These are phyloP conservation scores for Esperia sulphurella DNA, from an alignment of 2,888 invertebrate genomes.

Conservation along the genomic window DNA sequence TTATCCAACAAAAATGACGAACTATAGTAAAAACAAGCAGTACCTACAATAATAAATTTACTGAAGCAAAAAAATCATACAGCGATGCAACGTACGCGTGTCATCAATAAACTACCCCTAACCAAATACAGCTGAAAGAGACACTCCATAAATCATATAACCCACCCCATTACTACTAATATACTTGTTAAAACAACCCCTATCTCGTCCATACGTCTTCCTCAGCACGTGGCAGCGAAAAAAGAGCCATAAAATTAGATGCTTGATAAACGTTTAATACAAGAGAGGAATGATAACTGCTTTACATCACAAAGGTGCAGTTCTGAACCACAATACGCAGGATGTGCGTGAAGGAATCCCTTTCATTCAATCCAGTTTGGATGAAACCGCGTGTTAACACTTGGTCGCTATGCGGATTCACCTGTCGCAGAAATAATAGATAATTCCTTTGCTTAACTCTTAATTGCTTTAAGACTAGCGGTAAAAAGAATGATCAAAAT, in stretches of 20 bases:
- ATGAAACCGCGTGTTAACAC: constrained; percentile 24
- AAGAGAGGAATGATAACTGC: constrained; percentile 59
- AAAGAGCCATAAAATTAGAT: constrained; percentile 61
- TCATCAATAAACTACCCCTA: constrained; percentile 68
- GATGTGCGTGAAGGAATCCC: constrained; percentile 52
- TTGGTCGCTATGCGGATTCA: constrained; percentile 56
- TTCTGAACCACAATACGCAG: constrained; percentile 51
- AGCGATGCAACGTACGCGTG: constrained; percentile 53
- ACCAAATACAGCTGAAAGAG: constrained; percentile 68
- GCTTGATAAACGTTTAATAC: constrained; percentile 38
- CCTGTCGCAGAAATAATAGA: constrained; percentile 36
- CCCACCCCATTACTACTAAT: constrained; percentile 70
- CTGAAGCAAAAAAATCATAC: constrained; percentile 41
- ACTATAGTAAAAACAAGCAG: not conserved
- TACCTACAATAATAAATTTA: constrained; percentile 23
- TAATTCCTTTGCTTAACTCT: too few relatives aligned
- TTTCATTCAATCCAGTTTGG: constrained; percentile 36
- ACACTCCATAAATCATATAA: constrained; percentile 73
- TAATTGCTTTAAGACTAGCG: constrained; percentile 2
- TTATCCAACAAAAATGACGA: too few relatives aligned
- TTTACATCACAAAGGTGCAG: constrained; percentile 69
- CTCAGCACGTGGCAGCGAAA: constrained; percentile 51
- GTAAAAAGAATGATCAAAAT: constrained; percentile 42
- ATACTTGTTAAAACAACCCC: constrained; percentile 78
- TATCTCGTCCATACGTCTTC: constrained; percentile 66